Percentiles rank a stretch among this genome's conserved stretches.
Conservation (phyloP, 2,113 vertebrate species). For the Condylura cristata region DNA sequence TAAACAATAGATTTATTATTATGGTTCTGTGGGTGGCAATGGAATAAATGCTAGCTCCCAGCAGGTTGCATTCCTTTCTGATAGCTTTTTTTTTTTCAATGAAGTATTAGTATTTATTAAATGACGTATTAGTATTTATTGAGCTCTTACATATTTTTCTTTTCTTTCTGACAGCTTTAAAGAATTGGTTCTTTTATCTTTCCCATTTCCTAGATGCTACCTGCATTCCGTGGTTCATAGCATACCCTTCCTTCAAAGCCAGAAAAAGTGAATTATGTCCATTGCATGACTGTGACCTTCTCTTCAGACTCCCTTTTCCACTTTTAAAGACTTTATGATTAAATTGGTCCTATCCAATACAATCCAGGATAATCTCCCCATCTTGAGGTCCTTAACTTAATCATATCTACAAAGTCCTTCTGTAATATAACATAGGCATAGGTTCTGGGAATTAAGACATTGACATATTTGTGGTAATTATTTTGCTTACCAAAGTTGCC, state of each 20-base stretch:
- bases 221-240: not conserved
- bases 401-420: not conserved
- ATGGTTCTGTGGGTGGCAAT: not conserved
- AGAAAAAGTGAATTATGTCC: not conserved
- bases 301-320: slow-evolving; percentile 18
- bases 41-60: not conserved
- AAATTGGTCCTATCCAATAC: not conserved
- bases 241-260: not conserved
- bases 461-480: not conserved
- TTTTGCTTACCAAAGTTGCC: not conserved
- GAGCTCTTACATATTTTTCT: too few species aligned
- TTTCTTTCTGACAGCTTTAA: not conserved
- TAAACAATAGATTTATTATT: slow-evolving; percentile 18
- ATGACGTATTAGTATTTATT: too few species aligned
- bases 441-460: not conserved
- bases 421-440: not conserved
- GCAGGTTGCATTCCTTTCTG: not conserved
- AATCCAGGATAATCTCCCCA: not conserved
- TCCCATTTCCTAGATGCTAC: not conserved
- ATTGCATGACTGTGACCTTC: not conserved
- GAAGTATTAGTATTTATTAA: too few species aligned
- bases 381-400: not conserved
- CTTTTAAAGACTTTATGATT: slow-evolving; percentile 10
- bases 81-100: too few species aligned
- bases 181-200: not conserved